A percentile compares a stretch with the other conserved stretches of the same genome.
Evolutionary conservation across 1,140 invertebrate species (phyloP).

Genomic region (Contarinia nasturtii): DNA sequence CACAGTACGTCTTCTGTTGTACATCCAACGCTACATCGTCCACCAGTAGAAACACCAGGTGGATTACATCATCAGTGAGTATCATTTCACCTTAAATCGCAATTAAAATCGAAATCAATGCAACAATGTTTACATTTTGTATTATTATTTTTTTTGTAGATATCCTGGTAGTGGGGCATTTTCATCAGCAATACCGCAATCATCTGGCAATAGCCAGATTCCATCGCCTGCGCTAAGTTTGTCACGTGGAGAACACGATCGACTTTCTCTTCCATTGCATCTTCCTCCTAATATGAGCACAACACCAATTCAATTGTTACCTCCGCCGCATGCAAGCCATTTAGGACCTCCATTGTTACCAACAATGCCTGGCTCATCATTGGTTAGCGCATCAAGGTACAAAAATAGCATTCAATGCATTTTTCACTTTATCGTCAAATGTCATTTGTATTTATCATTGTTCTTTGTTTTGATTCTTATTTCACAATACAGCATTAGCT

Average conservation of each 20-base stretch:
- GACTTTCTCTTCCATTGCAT: constrained; percentile 16
- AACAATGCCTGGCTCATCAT: constrained; percentile 6
- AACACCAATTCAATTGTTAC: constrained; percentile 13
- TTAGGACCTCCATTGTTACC: constrained; percentile 1
- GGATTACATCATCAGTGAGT: neutral
- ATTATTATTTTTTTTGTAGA: neutral
- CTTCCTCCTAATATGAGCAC: constrained; percentile 10
- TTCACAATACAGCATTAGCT: too few species aligned
- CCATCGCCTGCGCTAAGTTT: constrained; percentile 16
- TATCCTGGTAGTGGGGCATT: constrained; percentile 8
- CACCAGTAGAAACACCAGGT: constrained; percentile 1
- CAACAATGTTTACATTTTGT: too few species aligned
- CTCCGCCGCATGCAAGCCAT: constrained; percentile 2
- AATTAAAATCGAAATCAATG: too few species aligned
- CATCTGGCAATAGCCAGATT: constrained; percentile 22
- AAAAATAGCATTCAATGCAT: too few species aligned
- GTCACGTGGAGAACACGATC: constrained; percentile 3
- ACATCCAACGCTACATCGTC: neutral
- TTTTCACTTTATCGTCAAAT: too few species aligned
- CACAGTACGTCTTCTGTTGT: neutral
- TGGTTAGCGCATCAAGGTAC: constrained; percentile 13
- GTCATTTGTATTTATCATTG: too few species aligned
- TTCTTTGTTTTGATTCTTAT: too few species aligned
- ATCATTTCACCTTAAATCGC: too few species aligned
- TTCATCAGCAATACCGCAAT: constrained; percentile 23